Conservation (phyloP, 2,888 invertebrate species). For the Meiosimyza decipiens region DNA sequence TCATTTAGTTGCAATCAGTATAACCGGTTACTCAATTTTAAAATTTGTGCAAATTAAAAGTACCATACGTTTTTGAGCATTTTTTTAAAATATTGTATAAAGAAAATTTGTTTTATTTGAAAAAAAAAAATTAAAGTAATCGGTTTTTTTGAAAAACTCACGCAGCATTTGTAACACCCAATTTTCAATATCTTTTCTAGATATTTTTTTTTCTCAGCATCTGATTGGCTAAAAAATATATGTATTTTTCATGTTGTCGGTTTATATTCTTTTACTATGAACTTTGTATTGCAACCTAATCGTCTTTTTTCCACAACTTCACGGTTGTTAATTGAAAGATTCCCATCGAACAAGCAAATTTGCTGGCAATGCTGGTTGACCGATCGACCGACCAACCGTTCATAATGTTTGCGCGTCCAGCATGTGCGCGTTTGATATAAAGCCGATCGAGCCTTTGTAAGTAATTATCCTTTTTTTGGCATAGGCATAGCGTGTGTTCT, state of each 20-base stretch:
- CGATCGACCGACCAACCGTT: no score
- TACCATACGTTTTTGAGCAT: no score
- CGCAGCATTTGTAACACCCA: no score
- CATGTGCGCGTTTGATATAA: slow-evolving; percentile 42
- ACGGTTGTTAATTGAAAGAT: slow-evolving; percentile 58
- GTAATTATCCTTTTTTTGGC: slow-evolving; percentile 33
- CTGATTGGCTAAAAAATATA: slow-evolving; percentile 17
- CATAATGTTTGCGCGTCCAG: slow-evolving; percentile 6
- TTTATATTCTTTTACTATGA: background rate
- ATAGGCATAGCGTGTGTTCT: background rate
- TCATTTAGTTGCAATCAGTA: no score
- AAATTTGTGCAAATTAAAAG: no score
- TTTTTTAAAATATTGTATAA: no score
- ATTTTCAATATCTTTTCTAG: no score
- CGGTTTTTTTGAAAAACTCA: no score
- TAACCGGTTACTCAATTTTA: no score
- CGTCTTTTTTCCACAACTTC: slow-evolving; percentile 51
- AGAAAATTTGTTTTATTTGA: no score
- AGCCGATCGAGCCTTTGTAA: slow-evolving; percentile 40
- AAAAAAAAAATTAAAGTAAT: no score
- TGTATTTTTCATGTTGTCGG: background rate
- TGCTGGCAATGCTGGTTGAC: slow-evolving; percentile 37
- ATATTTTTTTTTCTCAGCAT: background rate
- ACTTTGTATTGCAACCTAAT: background rate
- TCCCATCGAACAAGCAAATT: slow-evolving; percentile 45